Percentiles rank a stretch among this genome's conserved stretches.
Conservation (phyloP, 2,113 vertebrate species). For the Gavialis gangeticus region DNA sequence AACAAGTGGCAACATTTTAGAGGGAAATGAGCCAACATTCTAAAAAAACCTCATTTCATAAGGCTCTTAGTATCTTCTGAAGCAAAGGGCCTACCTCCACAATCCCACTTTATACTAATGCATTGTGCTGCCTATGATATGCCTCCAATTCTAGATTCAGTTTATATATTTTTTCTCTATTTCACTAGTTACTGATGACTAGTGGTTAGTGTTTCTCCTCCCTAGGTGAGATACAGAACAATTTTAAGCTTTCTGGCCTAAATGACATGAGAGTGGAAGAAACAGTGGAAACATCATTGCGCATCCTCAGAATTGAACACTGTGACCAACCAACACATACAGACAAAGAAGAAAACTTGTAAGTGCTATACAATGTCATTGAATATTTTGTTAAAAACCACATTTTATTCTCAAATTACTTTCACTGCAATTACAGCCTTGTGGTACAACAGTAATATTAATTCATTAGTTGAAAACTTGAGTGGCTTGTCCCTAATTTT, state of each 20-base stretch:
- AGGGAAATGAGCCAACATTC: background rate
- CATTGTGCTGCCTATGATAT: background rate
- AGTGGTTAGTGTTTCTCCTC: background rate
- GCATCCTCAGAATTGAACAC: conserved; percentile 80
- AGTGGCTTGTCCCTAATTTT: background rate
- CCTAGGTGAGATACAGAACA: conserved; percentile 45
- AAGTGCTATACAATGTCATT: conserved; percentile 35
- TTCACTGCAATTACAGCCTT: background rate
- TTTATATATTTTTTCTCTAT: background rate
- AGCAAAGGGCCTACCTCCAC: background rate
- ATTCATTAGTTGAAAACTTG: background rate
- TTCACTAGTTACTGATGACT: background rate
- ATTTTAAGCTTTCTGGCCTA: background rate
- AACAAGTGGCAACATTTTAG: background rate
- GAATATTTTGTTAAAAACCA: background rate
- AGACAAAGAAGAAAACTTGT: conserved; percentile 60
- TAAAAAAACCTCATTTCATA: too few relatives aligned
- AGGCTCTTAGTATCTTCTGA: background rate
- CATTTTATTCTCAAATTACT: background rate
- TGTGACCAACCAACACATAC: conserved; percentile 47
- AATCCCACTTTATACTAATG: background rate
- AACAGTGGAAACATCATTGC: conserved; percentile 77
- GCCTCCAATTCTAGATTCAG: background rate
- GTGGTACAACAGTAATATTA: background rate
- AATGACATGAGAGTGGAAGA: background rate